These are phyloP conservation scores for Microchirus variegatus DNA, from an alignment of 2,797 vertebrate species.

Conservation along the genomic window DNA sequence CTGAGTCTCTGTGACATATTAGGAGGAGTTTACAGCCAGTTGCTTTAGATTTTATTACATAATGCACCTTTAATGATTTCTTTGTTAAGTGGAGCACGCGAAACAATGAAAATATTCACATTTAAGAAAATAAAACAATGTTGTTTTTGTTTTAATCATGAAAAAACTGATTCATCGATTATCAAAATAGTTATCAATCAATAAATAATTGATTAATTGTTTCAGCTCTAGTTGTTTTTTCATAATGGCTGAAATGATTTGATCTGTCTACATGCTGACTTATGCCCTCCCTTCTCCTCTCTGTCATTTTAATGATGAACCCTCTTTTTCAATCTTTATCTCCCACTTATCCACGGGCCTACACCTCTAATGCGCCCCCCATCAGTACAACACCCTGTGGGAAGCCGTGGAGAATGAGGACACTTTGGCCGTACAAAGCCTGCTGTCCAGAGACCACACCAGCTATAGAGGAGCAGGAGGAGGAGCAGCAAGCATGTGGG, in stretches of 20 bases:
- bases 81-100: too few species aligned
- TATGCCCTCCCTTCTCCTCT: slow-evolving; percentile 5
- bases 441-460: slow-evolving; percentile 72
- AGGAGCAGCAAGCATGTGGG: slow-evolving; percentile 59
- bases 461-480: slow-evolving; percentile 44
- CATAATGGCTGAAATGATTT: neutral
- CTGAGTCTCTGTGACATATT: too few species aligned
- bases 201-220: too few species aligned
- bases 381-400: slow-evolving; percentile 81
- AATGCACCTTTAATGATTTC: too few species aligned
- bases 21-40: too few species aligned
- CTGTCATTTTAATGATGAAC: slow-evolving; percentile 6
- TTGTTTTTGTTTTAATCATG: too few species aligned
- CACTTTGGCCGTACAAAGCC: slow-evolving; percentile 77
- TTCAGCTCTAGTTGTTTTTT: too few species aligned
- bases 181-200: too few species aligned
- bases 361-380: slow-evolving; percentile 22
- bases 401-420: slow-evolving; percentile 85
- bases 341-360: neutral
- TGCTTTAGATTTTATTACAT: too few species aligned
- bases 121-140: too few species aligned
- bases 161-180: too few species aligned
- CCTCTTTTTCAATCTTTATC: slow-evolving; percentile 16
- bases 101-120: too few species aligned
- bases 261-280: slow-evolving; percentile 26